phyloP scores from a whole-genome alignment of 2,113 vertebrate species.

The Platysteira castanea region DNA sequence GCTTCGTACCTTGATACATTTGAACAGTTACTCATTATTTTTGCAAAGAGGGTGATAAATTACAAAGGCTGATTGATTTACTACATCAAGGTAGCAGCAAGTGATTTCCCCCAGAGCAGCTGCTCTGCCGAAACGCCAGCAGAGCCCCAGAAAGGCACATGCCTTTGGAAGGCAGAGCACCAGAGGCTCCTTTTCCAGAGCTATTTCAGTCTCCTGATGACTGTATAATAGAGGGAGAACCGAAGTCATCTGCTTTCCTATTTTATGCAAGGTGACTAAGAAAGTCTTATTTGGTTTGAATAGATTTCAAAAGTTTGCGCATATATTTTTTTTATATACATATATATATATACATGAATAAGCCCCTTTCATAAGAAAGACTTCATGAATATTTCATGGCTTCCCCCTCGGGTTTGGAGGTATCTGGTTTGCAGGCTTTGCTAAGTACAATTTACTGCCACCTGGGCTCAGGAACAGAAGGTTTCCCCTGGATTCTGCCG shows the following conservation, averaged over 20 bases:
- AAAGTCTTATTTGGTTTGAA: slow-evolving; percentile 62
- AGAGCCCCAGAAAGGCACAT: background rate
- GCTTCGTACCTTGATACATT: background rate
- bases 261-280: slow-evolving; percentile 35
- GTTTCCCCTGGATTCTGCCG: background rate
- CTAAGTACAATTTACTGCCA: slow-evolving; percentile 12
- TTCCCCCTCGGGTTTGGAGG: background rate
- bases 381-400: slow-evolving; percentile 61
- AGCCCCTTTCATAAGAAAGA: slow-evolving; percentile 52
- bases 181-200: slow-evolving; percentile 11
- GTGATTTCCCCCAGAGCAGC: slow-evolving; percentile 22
- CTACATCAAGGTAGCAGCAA: background rate
- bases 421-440: slow-evolving; percentile 25
- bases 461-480: background rate
- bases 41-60: background rate
- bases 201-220: slow-evolving; percentile 29
- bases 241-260: slow-evolving; percentile 45
- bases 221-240: slow-evolving; percentile 13
- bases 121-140: background rate
- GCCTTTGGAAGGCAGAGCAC: slow-evolving; percentile 9
- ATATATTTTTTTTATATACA: background rate
- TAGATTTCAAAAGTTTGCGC: slow-evolving; percentile 34
- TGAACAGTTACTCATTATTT: background rate
- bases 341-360: background rate
- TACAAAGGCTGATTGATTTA: background rate